Percentiles rank a stretch among this genome's conserved stretches.
Evolutionary conservation across 2,113 vertebrate species (phyloP).

Genomic region (Aegotheles bennettii): DNA sequence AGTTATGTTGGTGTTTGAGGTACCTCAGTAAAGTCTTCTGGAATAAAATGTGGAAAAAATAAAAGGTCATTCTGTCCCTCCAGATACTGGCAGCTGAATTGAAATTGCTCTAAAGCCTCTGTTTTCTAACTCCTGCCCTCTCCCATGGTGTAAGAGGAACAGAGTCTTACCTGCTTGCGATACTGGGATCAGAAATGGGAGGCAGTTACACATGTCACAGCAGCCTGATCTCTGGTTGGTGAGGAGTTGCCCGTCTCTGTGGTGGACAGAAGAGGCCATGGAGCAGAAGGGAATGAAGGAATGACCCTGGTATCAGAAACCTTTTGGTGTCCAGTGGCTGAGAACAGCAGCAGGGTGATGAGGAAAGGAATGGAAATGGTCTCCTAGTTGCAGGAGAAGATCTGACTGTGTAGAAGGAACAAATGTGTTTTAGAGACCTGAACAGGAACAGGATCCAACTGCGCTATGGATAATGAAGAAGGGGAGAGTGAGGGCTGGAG

Average conservation of each 20-base stretch:
- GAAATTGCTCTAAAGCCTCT: background rate
- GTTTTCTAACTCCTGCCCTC: background rate
- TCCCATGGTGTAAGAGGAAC: background rate
- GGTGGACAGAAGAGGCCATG: background rate
- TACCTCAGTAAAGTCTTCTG: background rate
- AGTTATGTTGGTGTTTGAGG: background rate
- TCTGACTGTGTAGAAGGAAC: background rate
- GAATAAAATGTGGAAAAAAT: background rate
- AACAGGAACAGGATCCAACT: background rate
- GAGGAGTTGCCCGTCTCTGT: background rate
- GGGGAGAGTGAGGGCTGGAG: background rate
- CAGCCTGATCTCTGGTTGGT: background rate
- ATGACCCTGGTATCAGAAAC: background rate
- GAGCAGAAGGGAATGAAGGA: background rate
- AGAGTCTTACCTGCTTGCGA: background rate
- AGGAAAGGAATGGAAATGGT: background rate
- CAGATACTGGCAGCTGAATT: background rate
- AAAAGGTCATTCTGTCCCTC: background rate
- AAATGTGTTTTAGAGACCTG: background rate
- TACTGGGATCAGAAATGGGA: background rate
- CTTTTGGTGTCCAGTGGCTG: background rate
- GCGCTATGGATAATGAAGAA: background rate
- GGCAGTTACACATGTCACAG: background rate
- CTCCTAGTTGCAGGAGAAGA: background rate
- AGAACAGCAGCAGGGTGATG: background rate